A percentile compares a stretch with the other conserved stretches of the same genome.
Evolutionary conservation across 1,140 invertebrate species (phyloP).

Genomic region (Plodia interpunctella): DNA sequence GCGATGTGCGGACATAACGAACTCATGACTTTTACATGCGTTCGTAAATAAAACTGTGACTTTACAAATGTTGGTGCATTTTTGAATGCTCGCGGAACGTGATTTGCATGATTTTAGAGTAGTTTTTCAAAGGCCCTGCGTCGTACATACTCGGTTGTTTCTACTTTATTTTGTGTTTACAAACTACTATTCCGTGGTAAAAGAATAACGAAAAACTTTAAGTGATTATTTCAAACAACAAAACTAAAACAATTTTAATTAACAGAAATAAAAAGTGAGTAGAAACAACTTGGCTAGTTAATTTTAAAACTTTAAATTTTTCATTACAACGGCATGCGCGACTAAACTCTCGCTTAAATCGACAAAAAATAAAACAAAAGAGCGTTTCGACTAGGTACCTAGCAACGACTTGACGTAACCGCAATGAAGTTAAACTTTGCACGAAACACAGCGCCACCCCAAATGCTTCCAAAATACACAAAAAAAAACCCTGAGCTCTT

Average conservation of each 20-base stretch:
- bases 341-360: not conserved
- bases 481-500: slow-evolving; percentile 1
- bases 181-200: too few species aligned
- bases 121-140: too few species aligned
- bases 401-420: slow-evolving; percentile 6
- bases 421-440: slow-evolving; percentile 5
- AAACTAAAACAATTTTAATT: not conserved
- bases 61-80: too few species aligned
- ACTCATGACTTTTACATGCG: not conserved
- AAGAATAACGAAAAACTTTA: not conserved
- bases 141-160: too few species aligned
- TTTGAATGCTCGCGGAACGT: too few species aligned
- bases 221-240: not conserved
- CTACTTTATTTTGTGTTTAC: too few species aligned
- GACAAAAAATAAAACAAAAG: not conserved
- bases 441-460: not conserved
- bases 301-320: slow-evolving; percentile 1
- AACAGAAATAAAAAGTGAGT: not conserved
- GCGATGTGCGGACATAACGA: not conserved
- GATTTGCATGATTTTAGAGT: too few species aligned
- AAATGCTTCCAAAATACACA: slow-evolving; percentile 4
- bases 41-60: not conserved
- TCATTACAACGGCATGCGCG: slow-evolving; percentile 5
- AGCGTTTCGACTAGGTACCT: not conserved
- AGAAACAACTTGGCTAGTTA: not conserved